Evolutionary conservation across 1,140 invertebrate genomes (phyloP).

Genomic region (Vanessa tameamea): DNA sequence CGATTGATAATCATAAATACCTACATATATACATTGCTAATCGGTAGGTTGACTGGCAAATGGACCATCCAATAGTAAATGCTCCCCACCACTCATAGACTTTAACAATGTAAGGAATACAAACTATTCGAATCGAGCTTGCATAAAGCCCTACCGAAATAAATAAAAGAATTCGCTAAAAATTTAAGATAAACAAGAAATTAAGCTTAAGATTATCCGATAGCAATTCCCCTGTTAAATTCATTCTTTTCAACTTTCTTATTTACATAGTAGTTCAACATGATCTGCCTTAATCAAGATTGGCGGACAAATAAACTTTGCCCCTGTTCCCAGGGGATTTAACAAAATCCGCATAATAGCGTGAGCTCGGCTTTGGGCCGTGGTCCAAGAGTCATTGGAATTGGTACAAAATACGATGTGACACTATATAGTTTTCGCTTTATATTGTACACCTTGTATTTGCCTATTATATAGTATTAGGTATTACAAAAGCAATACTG

Average conservation of each 20-base stretch:
- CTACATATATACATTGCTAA: too few relatives aligned
- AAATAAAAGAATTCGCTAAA: not conserved
- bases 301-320: slow-evolving; percentile 36
- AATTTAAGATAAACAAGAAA: not conserved
- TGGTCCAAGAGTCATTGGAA: slow-evolving; percentile 21
- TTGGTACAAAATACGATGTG: slow-evolving; percentile 8
- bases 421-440: not conserved
- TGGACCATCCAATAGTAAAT: too few relatives aligned
- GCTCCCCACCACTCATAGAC: too few relatives aligned
- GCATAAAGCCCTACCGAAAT: too few relatives aligned
- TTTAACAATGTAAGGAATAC: too few relatives aligned
- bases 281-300: slow-evolving; percentile 37
- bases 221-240: slow-evolving; percentile 14
- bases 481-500: too few relatives aligned
- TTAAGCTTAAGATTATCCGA: not conserved
- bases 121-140: too few relatives aligned
- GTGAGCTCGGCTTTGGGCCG: slow-evolving; percentile 26
- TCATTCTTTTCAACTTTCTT: slow-evolving; percentile 24
- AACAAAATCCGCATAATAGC: slow-evolving; percentile 34
- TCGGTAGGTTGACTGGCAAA: too few relatives aligned
- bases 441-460: not conserved
- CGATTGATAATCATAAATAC: too few relatives aligned
- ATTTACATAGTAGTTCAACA: slow-evolving; percentile 34
- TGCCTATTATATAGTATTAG: not conserved
- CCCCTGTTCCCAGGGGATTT: slow-evolving; percentile 28